phyloP scores from a whole-genome alignment of 2,888 invertebrate genomes.

The Hoplodrina ambigua region DNA sequence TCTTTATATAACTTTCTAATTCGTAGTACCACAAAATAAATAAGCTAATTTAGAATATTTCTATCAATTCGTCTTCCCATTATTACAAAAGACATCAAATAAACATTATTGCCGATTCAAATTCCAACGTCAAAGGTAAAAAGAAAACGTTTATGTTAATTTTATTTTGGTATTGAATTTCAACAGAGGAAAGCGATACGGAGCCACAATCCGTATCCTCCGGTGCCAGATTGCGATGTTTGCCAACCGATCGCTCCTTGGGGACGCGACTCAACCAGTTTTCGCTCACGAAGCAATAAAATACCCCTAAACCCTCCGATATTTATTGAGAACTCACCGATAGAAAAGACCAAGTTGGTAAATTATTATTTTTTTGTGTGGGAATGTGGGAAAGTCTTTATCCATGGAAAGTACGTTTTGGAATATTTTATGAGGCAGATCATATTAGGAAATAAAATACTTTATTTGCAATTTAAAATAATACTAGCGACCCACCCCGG shows the following conservation, averaged over 20 bases:
- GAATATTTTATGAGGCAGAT: background rate
- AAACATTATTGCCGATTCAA: background rate
- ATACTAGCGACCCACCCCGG: no score
- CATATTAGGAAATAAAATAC: no score
- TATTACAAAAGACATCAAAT: background rate
- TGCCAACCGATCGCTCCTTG: slow-evolving; percentile 86
- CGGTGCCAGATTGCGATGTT: slow-evolving; percentile 79
- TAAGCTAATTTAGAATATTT: no score
- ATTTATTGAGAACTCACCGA: slow-evolving; percentile 76
- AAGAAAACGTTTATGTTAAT: slow-evolving; percentile 58
- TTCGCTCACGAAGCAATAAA: slow-evolving; percentile 82
- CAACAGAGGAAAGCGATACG: slow-evolving; percentile 45
- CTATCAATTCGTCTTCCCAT: background rate
- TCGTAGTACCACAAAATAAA: no score
- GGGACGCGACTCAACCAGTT: slow-evolving; percentile 80
- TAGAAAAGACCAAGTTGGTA: slow-evolving; percentile 60
- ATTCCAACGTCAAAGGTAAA: slow-evolving; percentile 19
- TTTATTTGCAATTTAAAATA: no score
- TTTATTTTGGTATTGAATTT: slow-evolving; percentile 62
- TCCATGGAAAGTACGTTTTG: background rate
- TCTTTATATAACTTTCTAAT: background rate
- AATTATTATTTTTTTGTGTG: slow-evolving; percentile 56
- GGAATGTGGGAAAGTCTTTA: slow-evolving; percentile 11
- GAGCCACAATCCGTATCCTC: slow-evolving; percentile 70
- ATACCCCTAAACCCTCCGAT: slow-evolving; percentile 78